These are phyloP conservation scores for Labroides dimidiatus DNA, from an alignment of 2,797 vertebrate species.

Conservation along the genomic window DNA sequence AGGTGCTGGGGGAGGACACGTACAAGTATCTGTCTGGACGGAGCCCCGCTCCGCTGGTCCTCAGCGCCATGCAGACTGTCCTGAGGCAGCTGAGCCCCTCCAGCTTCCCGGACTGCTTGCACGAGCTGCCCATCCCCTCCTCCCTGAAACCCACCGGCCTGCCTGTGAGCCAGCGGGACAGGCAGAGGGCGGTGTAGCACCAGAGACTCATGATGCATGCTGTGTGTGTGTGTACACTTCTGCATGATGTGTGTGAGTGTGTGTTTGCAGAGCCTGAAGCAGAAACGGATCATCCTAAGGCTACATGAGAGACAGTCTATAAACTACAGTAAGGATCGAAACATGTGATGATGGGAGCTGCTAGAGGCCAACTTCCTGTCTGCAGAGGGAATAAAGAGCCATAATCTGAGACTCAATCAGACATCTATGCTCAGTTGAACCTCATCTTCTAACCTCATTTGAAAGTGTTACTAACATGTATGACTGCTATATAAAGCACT, in stretches of 20 bases:
- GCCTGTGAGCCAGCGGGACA: constrained; percentile 63
- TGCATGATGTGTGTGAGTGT: constrained; percentile 14
- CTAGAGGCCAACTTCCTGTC: too few species aligned
- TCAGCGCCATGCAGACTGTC: constrained; percentile 88
- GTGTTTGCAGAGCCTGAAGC: neutral
- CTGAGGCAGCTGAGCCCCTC: constrained; percentile 86
- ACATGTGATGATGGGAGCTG: neutral
- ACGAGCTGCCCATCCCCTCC: constrained; percentile 89
- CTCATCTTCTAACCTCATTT: constrained; percentile 25
- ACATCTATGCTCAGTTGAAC: neutral
- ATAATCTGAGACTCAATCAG: constrained; percentile 20
- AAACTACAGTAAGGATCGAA: neutral
- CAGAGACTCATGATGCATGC: constrained; percentile 13
- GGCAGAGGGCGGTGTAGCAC: constrained; percentile 34
- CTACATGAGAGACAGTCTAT: constrained; percentile 22
- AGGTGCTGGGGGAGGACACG: constrained; percentile 86
- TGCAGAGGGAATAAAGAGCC: constrained; percentile 32
- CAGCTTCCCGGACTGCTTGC: constrained; percentile 86
- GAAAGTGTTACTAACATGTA: constrained; percentile 20
- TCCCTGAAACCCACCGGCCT: constrained; percentile 86
- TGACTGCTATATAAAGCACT: constrained; percentile 20
- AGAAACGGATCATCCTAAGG: constrained; percentile 26
- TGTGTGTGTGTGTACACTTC: neutral
- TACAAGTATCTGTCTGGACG: constrained; percentile 85
- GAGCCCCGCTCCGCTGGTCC: constrained; percentile 85